Evolutionary conservation across 2,888 invertebrate species (phyloP).

Genomic region (Eristalis tenax): DNA sequence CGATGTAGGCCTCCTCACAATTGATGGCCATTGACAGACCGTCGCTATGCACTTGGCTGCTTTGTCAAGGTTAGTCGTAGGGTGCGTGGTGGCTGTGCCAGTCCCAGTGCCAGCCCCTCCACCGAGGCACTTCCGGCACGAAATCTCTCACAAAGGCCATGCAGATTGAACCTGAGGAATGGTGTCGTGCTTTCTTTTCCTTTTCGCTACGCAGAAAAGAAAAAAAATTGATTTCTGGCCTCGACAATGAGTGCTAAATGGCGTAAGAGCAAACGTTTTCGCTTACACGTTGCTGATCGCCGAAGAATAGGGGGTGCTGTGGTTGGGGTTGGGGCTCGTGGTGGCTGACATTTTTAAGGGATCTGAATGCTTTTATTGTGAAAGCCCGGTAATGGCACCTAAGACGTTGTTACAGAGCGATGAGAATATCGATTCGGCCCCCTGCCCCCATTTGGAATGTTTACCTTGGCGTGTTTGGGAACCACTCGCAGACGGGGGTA

Average conservation of each 20-base stretch:
- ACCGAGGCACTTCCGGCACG: constrained; percentile 17
- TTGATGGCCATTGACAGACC: constrained; percentile 56
- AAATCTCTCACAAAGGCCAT: constrained; percentile 4
- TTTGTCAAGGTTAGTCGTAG: constrained; percentile 48
- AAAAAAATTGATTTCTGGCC: constrained; percentile 47
- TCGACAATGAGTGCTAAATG: constrained; percentile 51
- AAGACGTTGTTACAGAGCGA: constrained; percentile 39
- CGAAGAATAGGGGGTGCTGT: neutral
- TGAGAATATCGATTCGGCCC: constrained; percentile 30
- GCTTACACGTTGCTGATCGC: constrained; percentile 2
- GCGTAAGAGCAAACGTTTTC: constrained; percentile 55
- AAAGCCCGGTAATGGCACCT: constrained; percentile 60
- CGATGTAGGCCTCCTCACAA: constrained; percentile 25
- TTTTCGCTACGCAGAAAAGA: neutral
- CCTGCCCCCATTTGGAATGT: neutral
- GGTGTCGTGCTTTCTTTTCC: constrained; percentile 21
- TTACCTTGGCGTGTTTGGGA: constrained; percentile 1
- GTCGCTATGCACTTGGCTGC: constrained; percentile 58
- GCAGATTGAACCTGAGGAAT: constrained; percentile 7
- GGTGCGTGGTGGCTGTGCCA: neutral
- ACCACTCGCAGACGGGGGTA: neutral
- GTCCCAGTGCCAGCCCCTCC: neutral
- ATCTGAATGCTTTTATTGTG: constrained; percentile 60
- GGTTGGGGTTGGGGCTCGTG: neutral
- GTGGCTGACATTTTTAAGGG: constrained; percentile 25